Base-by-base conservation (phyloP, 1,140 invertebrate species). In the Glomeris maerens region DNA sequence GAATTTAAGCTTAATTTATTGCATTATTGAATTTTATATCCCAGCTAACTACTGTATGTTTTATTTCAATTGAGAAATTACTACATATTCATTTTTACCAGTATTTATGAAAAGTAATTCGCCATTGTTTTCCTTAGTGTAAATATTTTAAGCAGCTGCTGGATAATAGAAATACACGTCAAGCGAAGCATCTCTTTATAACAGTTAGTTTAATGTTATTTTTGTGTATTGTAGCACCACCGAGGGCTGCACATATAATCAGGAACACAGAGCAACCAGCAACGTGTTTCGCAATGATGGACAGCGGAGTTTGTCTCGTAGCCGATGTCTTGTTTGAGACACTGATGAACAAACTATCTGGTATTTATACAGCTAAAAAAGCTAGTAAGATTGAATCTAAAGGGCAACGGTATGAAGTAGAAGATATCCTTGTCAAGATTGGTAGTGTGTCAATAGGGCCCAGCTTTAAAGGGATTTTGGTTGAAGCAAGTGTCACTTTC, bases 211-310 rank as follows among this genome's bases (percentile, higher is more conserved):
- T 25, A 41, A 17, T 3, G 7, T 47, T 4, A 7, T 20, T 25
- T 36, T 2, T 25, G 17, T 22, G 10, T 41, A 48, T 56, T 47
- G 27, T 50, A 66, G 72, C 68, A 47, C 62, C 77, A 40, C 80
- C 80, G 53, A 78, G 83, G 59, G 83, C 81, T 1, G 79, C 95
- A 1, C 85, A 95, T 66, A 80, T 96, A 13, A 71, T 96, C 1
- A 90, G 95, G 66, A 91, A 95, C 69, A 93, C 85, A 0, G 92
- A 97, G 64, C 86, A 92, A 60, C 92, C 93, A 1, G 87, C 87
- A 0, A 85, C 90, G 0, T 87, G 90, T 10, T 97, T 95, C 69
- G 82, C 89, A 3, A 78, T 95, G 13, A 70, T 95, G 2, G 93
- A 97, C 62, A 86, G 55, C 13, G 55, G 54, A 0, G 53, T 46